Percentiles rank a stretch among this genome's conserved stretches.
Conservation (phyloP, 2,888 invertebrate species). For the Reticulitermes lucifugus region DNA sequence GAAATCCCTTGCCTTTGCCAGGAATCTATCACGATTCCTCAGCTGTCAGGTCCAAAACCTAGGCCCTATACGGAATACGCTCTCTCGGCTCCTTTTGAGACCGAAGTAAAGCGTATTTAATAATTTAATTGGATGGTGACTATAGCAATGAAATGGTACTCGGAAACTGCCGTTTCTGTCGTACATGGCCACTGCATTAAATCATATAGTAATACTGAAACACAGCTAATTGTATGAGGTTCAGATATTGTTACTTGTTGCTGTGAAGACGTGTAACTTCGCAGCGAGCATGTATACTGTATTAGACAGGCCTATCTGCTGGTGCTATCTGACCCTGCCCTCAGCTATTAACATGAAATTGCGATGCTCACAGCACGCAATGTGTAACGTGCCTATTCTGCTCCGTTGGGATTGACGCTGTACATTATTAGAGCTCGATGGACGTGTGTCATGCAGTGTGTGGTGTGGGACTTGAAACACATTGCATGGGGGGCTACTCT, state of each 20-base stretch:
- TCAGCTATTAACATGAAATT: conserved; percentile 8
- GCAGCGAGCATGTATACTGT: not conserved
- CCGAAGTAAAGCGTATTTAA: too few relatives aligned
- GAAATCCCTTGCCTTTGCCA: too few relatives aligned
- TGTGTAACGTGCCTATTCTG: not conserved
- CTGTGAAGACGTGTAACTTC: not conserved
- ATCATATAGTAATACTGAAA: not conserved
- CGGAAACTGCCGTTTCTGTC: too few relatives aligned
- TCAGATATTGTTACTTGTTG: not conserved
- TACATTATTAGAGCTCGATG: not conserved
- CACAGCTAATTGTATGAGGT: not conserved
- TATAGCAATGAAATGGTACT: too few relatives aligned
- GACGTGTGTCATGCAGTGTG: not conserved
- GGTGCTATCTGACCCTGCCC: not conserved
- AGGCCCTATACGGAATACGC: too few relatives aligned
- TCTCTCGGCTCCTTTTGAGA: too few relatives aligned
- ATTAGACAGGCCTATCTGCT: not conserved
- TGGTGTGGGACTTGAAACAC: not conserved
- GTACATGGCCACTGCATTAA: too few relatives aligned
- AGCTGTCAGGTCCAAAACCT: too few relatives aligned
- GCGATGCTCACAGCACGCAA: not conserved
- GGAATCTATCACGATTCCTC: too few relatives aligned
- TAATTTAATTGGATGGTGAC: too few relatives aligned
- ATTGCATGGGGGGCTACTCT: not conserved
- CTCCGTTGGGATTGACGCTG: not conserved